Evolutionary conservation across 2,797 vertebrate species (phyloP).

Genomic region (Cossypha caffra): DNA sequence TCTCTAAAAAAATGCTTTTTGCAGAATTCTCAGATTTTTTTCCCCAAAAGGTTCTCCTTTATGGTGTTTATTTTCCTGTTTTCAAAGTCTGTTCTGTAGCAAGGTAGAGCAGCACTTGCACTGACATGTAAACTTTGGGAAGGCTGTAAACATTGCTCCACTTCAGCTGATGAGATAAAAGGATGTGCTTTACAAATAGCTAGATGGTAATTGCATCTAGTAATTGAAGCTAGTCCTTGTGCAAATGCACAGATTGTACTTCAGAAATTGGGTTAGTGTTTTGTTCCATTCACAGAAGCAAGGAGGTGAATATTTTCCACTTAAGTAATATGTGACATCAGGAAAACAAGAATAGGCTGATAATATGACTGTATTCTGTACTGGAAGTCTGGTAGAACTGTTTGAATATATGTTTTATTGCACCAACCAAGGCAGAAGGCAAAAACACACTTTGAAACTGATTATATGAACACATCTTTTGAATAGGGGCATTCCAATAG

Average conservation of each 20-base stretch:
- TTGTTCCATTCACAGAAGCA: neutral
- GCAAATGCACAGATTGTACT: neutral
- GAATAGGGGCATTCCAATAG: neutral
- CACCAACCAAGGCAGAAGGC: neutral
- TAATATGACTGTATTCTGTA: neutral
- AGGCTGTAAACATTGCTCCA: neutral
- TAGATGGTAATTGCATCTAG: neutral
- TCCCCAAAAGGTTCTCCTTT: neutral
- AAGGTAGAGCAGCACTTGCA: constrained; percentile 2
- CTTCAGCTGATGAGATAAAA: constrained; percentile 6
- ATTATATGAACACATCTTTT: neutral
- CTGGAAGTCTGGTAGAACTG: neutral
- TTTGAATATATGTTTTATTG: neutral
- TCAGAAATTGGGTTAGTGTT: neutral
- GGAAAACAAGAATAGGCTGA: neutral
- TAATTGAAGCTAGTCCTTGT: neutral
- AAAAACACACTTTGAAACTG: neutral
- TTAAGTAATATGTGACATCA: neutral
- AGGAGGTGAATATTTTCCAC: neutral
- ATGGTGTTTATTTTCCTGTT: neutral
- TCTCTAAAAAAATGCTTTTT: neutral
- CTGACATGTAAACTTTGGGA: neutral
- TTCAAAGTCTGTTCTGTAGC: neutral
- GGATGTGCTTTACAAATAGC: neutral
- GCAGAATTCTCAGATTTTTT: neutral